These are phyloP conservation scores for Miltochrista miniata DNA, from an alignment of 2,888 invertebrate species.

Conservation along the genomic window DNA sequence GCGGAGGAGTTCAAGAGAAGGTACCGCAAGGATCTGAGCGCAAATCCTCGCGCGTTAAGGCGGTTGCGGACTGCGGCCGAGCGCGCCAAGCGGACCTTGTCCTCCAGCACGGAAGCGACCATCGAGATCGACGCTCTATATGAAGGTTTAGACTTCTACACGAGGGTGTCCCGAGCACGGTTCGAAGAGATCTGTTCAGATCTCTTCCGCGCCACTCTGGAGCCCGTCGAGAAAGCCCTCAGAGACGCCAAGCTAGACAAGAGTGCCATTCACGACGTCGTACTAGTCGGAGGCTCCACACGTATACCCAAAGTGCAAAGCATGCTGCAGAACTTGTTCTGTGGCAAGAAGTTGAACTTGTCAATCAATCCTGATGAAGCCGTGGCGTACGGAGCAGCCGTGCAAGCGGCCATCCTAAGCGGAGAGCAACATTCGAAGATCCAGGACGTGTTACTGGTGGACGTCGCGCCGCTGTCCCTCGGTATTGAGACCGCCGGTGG, in stretches of 20 bases:
- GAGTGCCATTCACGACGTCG: constrained; percentile 76
- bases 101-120: constrained; percentile 87
- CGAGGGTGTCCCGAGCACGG: constrained; percentile 86
- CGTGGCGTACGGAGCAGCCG: constrained; percentile 7
- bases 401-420: constrained; percentile 5
- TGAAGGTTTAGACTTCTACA: constrained; percentile 85
- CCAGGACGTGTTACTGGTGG: constrained; percentile 6
- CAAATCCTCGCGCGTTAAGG: constrained; percentile 85
- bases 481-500: constrained; percentile 5
- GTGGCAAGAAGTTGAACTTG: constrained; percentile 6
- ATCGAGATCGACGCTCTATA: constrained; percentile 87
- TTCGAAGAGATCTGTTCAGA: constrained; percentile 82
- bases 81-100: constrained; percentile 87
- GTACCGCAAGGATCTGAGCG: constrained; percentile 80
- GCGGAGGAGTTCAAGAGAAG: constrained; percentile 83
- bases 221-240: constrained; percentile 88
- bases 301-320: constrained; percentile 5
- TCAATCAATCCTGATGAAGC: constrained; percentile 7
- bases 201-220: constrained; percentile 61
- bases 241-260: constrained; percentile 89
- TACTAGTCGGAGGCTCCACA: constrained; percentile 4
- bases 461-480: constrained; percentile 4
- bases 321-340: constrained; percentile 5
- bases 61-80: constrained; percentile 88
- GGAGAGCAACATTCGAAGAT: constrained; percentile 6